These are phyloP conservation scores for Taxidea taxus DNA, from an alignment of 2,113 vertebrate species.

Conservation along the genomic window DNA sequence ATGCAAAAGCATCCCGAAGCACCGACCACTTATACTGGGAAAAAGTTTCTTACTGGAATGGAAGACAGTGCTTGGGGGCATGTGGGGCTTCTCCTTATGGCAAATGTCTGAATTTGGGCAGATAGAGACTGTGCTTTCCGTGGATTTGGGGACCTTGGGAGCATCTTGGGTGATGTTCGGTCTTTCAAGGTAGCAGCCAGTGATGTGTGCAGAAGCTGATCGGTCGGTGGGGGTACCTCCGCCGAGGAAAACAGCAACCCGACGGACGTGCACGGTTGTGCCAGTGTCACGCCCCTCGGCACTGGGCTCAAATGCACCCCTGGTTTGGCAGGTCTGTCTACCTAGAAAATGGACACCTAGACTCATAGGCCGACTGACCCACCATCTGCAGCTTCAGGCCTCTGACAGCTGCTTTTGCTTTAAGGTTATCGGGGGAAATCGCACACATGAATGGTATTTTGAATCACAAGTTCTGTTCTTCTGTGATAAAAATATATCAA, in stretches of 20 bases:
- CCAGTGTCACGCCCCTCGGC: accelerated
- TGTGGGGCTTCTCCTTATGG: accelerated
- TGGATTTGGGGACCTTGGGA: accelerated
- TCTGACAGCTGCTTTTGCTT: too few relatives aligned
- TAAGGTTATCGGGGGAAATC: background rate
- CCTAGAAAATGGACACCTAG: accelerated
- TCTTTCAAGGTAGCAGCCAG: background rate
- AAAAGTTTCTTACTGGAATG: background rate
- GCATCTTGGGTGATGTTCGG: too few relatives aligned
- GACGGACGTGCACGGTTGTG: accelerated
- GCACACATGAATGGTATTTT: background rate
- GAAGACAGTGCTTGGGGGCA: too few relatives aligned
- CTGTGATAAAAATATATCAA: background rate
- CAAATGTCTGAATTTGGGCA: accelerated
- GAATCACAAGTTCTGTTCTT: constrained; percentile 35
- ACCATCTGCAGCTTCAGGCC: too few relatives aligned
- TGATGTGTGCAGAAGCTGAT: accelerated
- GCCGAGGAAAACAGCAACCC: background rate
- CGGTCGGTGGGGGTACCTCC: background rate
- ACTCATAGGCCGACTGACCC: accelerated
- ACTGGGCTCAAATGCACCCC: accelerated
- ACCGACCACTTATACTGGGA: background rate
- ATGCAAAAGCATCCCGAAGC: background rate
- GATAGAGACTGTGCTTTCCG: accelerated
- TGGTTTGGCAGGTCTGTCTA: background rate